These are phyloP conservation scores for Limnodromus scolopaceus DNA, from an alignment of 2,797 vertebrate genomes.

Conservation along the genomic window DNA sequence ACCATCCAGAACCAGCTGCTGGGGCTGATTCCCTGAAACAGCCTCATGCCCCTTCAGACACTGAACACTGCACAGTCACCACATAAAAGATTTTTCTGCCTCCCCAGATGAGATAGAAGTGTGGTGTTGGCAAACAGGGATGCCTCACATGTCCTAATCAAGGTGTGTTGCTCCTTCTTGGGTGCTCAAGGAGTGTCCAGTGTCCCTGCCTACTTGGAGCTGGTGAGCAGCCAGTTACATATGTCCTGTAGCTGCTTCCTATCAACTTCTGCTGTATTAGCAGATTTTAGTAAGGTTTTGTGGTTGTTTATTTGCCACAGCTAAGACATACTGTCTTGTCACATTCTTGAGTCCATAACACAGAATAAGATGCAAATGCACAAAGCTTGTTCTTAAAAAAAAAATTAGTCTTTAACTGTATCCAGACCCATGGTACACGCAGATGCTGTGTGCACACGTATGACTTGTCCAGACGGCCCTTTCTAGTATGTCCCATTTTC, in stretches of 20 bases:
- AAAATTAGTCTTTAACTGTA: background rate
- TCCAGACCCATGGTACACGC: background rate
- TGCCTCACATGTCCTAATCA: background rate
- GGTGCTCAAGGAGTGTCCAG: background rate
- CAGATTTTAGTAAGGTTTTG: background rate
- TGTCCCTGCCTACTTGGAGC: background rate
- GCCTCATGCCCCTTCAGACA: background rate
- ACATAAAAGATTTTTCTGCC: background rate
- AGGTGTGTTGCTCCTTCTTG: background rate
- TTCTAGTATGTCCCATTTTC: conserved; percentile 8
- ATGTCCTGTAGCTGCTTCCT: background rate
- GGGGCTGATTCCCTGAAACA: background rate
- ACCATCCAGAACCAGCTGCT: background rate
- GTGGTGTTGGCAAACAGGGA: background rate
- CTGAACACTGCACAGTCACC: background rate
- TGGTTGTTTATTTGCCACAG: background rate
- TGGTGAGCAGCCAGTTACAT: background rate
- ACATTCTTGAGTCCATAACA: background rate
- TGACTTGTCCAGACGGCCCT: background rate
- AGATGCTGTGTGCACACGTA: background rate
- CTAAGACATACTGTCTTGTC: background rate
- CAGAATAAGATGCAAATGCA: background rate
- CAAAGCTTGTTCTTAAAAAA: background rate
- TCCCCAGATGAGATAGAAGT: background rate
- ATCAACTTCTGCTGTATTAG: background rate